Base-by-base conservation (phyloP, 1,140 invertebrate species). In the Rhopalosiphum maidis region DNA sequence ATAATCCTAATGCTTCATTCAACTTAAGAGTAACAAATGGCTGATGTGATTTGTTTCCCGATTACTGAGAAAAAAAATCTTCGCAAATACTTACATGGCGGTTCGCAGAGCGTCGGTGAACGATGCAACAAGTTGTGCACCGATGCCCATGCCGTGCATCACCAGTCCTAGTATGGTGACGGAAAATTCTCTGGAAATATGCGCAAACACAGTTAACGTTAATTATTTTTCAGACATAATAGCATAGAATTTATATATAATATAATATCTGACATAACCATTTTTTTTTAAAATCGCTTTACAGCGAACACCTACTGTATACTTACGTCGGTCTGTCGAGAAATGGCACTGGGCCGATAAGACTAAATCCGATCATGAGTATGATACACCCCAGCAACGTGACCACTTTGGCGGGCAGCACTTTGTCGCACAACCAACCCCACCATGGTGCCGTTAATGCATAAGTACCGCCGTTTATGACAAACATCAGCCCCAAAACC, bases 401-500 rank as follows among this genome's bases (percentile, higher is more conserved):
- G 23, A 97, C 96, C 83, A 96, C 95, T 95, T 97, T 97, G 0
- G 97, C 97, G 77, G 96, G 95, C 4, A 96, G 94, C 22, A 95
- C 94, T 93, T 96, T 96, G 95, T 98, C 98, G 94, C 97, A 98
- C 0, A 98, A 94, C 96, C 96, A 97, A 46, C 98, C 98, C 97
- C 97, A 98, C 25, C 96, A 95, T 0, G 98, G 98, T 1, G 98
- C 97, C 0, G 97, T 97, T 0, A 97, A 82, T 2, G 98, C 98
- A 95, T 98, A 99, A 25, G 97, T 96, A 2, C 97, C 98, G 8
- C 98, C 98, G 94, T 98, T 98, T 85, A 98, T 97, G 30, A 99
- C 96, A 95, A 99, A 99, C 96, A 98, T 97, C 25, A 98, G 95
- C 0, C 98, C 98, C 54, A 98, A 95, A 21, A 98, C 94, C 18